Evolutionary conservation across 2,113 vertebrate species (phyloP), one percentile per base, ranked within the genome.

Genomic region (Sinocyclocheilus maitianheensis): DNA sequence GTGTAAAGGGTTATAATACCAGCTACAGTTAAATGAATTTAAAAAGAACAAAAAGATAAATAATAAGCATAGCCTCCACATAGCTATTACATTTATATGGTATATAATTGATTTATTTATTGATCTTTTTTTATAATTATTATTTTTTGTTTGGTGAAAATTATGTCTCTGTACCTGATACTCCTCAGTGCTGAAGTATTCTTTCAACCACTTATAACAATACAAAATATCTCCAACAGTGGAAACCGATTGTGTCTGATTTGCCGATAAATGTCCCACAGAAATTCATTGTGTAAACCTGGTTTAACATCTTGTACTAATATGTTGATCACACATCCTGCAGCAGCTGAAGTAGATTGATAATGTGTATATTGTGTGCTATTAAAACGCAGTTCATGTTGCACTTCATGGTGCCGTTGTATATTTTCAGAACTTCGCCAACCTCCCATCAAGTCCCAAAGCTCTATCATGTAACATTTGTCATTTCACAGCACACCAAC

Each of bases 51-150:
- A 85, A 93, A 93, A 93, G 75, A 60, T 60, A 69, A 67, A 90
- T 91, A 89, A 89, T 92, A 94, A 92, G 91, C 92, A 94, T 96
- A 95, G 94, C 91, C 94, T 90, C 90, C 90, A 93, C 93, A 93
- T 95, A 95, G 93, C 90, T 94, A 91, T 93, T 94, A 93, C 93
- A 95, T 95, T 96, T 94, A 94, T 95, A 94, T 94, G 94, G 93
- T 95, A 94, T 95, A 94, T 95, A 95, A 94, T 95, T 95, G 95
- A 94, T 94, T 96, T 96, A 96, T 96, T 96, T 96, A 96, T 95
- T 95, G 93, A 96, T 92, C 95, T 94, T 95, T 95, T 91, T 63
- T 95, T 48, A 12, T 48, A 12, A 12, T 48, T 72, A 72, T 71
- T 51, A 94, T 93, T 94, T 90, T 90, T 91, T 92, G 93, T 94